These are phyloP conservation scores for Platyura marginata DNA, from an alignment of 1,140 invertebrate species.

Conservation along the genomic window DNA sequence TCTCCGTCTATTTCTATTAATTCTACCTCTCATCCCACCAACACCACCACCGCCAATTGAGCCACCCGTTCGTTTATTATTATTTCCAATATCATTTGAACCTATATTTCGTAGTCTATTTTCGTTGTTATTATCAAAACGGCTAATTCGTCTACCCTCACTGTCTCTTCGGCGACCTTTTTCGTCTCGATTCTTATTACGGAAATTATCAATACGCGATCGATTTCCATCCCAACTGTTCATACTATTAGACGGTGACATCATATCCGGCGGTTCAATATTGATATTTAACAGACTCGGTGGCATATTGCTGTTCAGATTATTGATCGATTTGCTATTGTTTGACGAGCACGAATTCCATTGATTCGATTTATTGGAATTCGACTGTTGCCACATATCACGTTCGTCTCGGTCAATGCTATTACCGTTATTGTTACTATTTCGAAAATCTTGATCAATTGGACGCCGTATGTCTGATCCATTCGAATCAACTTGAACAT, in stretches of 20 bases:
- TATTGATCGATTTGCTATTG: neutral
- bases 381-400: neutral
- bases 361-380: neutral
- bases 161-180: neutral
- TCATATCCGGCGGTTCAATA: neutral
- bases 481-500: slow-evolving; percentile 4
- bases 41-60: too few species aligned
- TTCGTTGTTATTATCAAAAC: slow-evolving; percentile 1
- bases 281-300: neutral
- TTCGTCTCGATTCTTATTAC: neutral
- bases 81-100: neutral
- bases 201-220: neutral
- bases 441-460: neutral
- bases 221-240: neutral
- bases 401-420: too few species aligned
- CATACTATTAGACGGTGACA: neutral
- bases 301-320: neutral
- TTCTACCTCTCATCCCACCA: too few species aligned
- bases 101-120: neutral
- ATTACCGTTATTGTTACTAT: neutral
- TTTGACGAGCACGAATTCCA: too few species aligned
- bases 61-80: too few species aligned
- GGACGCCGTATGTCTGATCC: too few species aligned
- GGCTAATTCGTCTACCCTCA: neutral
- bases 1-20: too few species aligned